These are phyloP conservation scores for Artemia sp. DNA, from an alignment of 2,888 invertebrate species.

Conservation along the genomic window DNA sequence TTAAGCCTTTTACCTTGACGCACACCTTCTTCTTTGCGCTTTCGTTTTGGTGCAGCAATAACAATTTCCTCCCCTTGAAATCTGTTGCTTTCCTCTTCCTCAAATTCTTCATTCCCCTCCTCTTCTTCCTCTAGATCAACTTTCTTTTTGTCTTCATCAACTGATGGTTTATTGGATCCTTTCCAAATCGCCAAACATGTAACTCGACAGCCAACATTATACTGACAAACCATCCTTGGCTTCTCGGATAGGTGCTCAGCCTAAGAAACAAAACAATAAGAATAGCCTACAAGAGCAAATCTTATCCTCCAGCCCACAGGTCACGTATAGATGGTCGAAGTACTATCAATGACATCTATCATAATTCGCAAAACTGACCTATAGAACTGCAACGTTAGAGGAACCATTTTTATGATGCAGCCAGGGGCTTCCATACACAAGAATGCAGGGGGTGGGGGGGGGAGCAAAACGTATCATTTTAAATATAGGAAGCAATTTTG, in stretches of 20 bases:
- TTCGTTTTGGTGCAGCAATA: too few relatives aligned
- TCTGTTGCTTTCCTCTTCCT: constrained; percentile 10
- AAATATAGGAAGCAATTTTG: too few relatives aligned
- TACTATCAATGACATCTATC: too few relatives aligned
- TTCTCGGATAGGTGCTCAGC: constrained; percentile 32
- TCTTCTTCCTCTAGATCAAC: not conserved
- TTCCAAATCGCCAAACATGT: constrained; percentile 45
- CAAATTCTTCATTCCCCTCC: not conserved
- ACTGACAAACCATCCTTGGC: constrained; percentile 38
- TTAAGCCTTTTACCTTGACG: too few relatives aligned
- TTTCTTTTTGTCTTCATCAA: constrained; percentile 17
- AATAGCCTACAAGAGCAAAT: not conserved
- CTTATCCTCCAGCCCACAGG: not conserved
- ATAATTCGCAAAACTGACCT: too few relatives aligned
- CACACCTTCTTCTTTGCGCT: too few relatives aligned
- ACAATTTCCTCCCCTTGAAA: too few relatives aligned
- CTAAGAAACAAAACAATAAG: constrained; percentile 23
- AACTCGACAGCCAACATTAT: constrained; percentile 51
- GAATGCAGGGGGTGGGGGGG: too few relatives aligned
- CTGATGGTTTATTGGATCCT: not conserved
- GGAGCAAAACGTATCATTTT: too few relatives aligned
- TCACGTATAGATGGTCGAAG: not conserved
- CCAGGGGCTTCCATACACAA: too few relatives aligned
- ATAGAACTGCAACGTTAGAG: too few relatives aligned
- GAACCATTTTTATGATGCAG: too few relatives aligned